Evolutionary conservation across 2,888 invertebrate genomes (phyloP), one percentile per base, ranked within the genome.

Genomic region (Ptychoptera albimana): DNA sequence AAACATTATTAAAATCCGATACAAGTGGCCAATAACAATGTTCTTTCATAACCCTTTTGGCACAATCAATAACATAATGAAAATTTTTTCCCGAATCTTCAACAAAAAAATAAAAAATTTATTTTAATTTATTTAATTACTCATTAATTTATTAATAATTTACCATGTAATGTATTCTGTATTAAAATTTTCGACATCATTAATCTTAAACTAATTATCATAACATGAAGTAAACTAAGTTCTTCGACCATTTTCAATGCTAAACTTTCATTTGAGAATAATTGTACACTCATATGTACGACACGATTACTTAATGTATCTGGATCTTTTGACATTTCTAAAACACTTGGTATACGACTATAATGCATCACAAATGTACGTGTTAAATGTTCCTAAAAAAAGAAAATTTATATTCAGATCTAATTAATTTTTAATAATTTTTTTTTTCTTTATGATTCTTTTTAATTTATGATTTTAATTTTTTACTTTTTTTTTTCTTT

Each of bases 21-120:
- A 96, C 92, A 8, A 96, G 72, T 1, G 96, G 94, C 96, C 96
- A 97, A 64, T 94, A 96, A 66, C 93, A 93, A 63, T 97, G 96
- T 59, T 94, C 89, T 67, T 91, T 92, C 91, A 97, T 93, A 15
- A 93, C 86, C 47, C 83, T 75, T 51, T 82, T 75, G 11, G 82
- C 84, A 61, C 96, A 96, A 61, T 94, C 91, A 41, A 96, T 93
- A 15, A 94, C 92, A 56, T 77, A 79, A 63, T 93, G 93, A 56
- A 79, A 81, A 61, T 89, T 91, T 57, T 77, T 78, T 15, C 73
- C 73, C 2, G 78, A 75, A 66, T 83, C 80, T 81, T 54, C 35
- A 60, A 58, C 55, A 44, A 3, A 47, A 52, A 48, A 47, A 35
- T 23, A 43, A 29, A 36, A 42, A 37, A 43, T 37, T 35, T 37